Conservation (phyloP, 2,797 vertebrate species). For the Clamator glandarius region DNA sequence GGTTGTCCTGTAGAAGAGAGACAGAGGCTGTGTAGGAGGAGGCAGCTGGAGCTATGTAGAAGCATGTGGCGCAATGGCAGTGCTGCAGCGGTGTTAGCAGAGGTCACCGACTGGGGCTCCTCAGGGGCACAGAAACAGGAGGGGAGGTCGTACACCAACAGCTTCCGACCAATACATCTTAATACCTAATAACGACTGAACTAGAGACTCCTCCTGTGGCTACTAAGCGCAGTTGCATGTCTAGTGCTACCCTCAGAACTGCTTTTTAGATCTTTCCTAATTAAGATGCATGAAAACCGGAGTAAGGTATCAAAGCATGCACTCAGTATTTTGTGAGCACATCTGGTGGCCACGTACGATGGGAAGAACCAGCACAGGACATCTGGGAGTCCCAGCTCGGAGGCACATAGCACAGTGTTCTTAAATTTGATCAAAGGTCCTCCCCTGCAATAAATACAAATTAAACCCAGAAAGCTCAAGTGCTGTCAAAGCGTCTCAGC, state of each 20-base stretch:
- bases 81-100: background rate
- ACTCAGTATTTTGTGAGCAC: background rate
- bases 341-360: background rate
- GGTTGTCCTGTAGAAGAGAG: background rate
- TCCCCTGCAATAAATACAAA: background rate
- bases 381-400: background rate
- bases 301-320: background rate
- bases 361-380: background rate
- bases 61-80: background rate
- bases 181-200: background rate
- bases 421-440: background rate
- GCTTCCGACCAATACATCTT: background rate
- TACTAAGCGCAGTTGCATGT: conserved; percentile 9
- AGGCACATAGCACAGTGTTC: background rate
- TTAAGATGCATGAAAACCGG: background rate
- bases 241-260: background rate
- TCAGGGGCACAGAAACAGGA: background rate
- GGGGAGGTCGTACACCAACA: background rate
- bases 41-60: background rate
- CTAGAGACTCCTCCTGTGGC: conserved; percentile 62
- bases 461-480: conserved; percentile 33
- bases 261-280: background rate
- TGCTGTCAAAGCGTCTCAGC: background rate
- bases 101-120: background rate
- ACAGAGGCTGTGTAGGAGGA: background rate